A percentile compares a stretch with the other conserved stretches of the same genome.
phyloP scores from a whole-genome alignment of 2,888 invertebrate genomes.

The Caenorhabditis drosophilae region DNA sequence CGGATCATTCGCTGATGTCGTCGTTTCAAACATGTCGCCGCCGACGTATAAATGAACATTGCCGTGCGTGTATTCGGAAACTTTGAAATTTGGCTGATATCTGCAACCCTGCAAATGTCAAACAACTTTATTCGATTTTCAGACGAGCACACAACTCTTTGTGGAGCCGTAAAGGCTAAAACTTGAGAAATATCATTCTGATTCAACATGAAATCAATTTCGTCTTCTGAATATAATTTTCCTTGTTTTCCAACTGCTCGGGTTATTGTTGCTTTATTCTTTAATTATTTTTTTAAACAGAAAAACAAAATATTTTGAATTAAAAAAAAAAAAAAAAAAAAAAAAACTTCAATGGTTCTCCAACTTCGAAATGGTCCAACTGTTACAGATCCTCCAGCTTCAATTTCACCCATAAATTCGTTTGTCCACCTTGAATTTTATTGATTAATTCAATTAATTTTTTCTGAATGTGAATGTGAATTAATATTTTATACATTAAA shows the following conservation, averaged over 20 bases:
- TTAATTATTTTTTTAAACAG: slow-evolving; percentile 1
- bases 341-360: slow-evolving; percentile 59
- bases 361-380: slow-evolving; percentile 69
- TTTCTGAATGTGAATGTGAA: slow-evolving; percentile 1
- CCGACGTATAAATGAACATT: slow-evolving; percentile 68
- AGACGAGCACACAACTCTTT: too few species aligned
- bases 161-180: slow-evolving; percentile 56
- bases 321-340: too few species aligned
- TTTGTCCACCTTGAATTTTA: too few species aligned
- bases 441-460: neutral
- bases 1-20: slow-evolving; percentile 69
- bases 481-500: too few species aligned
- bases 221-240: slow-evolving; percentile 50
- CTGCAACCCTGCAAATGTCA: slow-evolving; percentile 37
- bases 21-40: slow-evolving; percentile 67
- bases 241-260: slow-evolving; percentile 53
- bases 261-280: slow-evolving; percentile 44
- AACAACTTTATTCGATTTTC: too few species aligned
- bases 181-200: slow-evolving; percentile 52
- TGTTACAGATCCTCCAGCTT: slow-evolving; percentile 60
- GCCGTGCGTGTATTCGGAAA: slow-evolving; percentile 60
- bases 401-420: slow-evolving; percentile 54
- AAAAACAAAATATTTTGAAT: neutral
- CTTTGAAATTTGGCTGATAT: slow-evolving; percentile 51
- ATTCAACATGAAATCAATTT: slow-evolving; percentile 43